Evolutionary conservation across 2,113 vertebrate genomes (phyloP).

Genomic region (Taxidea taxus): DNA sequence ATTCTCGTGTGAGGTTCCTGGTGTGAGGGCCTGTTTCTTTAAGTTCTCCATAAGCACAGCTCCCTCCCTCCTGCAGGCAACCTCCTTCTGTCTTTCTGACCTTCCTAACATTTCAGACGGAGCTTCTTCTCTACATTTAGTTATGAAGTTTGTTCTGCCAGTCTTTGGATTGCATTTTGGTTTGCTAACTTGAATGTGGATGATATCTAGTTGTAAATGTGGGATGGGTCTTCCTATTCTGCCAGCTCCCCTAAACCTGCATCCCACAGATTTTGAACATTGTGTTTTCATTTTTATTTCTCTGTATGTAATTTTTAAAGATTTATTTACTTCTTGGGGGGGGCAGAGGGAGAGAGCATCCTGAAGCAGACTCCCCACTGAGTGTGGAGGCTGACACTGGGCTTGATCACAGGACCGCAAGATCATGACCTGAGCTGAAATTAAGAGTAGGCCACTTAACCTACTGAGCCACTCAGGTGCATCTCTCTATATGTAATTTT

Average conservation of each 20-base stretch:
- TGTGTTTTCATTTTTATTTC: neutral
- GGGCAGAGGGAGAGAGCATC: neutral
- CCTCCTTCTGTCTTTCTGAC: neutral
- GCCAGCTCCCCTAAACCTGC: neutral
- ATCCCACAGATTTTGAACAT: neutral
- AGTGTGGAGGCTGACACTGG: too few species aligned
- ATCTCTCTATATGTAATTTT: too few species aligned
- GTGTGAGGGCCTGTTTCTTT: neutral
- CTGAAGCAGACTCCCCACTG: neutral
- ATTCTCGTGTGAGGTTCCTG: neutral
- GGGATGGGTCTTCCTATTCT: neutral
- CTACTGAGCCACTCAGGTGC: too few species aligned
- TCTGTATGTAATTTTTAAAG: neutral
- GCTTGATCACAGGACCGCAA: too few species aligned
- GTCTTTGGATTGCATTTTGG: neutral
- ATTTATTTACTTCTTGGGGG: neutral
- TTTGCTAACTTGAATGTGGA: neutral
- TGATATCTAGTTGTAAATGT: neutral
- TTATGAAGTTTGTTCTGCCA: neutral
- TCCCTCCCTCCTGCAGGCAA: neutral
- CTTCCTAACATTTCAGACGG: neutral
- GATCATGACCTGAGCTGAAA: too few species aligned
- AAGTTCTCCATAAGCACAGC: neutral
- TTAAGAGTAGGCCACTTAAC: too few species aligned
- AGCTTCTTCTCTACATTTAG: neutral